These are phyloP conservation scores for Orchesella cincta DNA, from an alignment of 1,140 invertebrate species.

Conservation along the genomic window DNA sequence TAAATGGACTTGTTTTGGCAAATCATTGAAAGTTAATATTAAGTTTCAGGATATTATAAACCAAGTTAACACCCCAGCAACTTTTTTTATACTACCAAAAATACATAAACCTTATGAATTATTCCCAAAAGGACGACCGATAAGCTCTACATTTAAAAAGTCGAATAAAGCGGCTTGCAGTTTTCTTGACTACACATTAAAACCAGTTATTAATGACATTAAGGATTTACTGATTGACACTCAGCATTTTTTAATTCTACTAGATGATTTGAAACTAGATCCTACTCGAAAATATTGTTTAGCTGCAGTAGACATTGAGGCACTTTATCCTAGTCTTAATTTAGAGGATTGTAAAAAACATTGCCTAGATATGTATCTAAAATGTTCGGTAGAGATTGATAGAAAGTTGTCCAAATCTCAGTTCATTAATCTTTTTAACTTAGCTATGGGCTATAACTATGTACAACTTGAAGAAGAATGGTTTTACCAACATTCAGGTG, in stretches of 20 bases:
- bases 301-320: slow-evolving; percentile 1
- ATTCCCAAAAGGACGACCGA: slow-evolving; percentile 16
- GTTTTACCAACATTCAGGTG: not conserved
- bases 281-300: not conserved
- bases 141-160: not conserved
- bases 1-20: not conserved
- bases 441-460: slow-evolving; percentile 18
- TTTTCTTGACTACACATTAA: not conserved
- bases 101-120: slow-evolving; percentile 14
- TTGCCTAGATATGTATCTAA: not conserved
- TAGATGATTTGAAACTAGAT: not conserved
- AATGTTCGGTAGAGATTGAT: not conserved
- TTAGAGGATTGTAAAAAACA: slow-evolving; percentile 16
- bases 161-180: not conserved
- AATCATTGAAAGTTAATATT: not conserved
- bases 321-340: not conserved
- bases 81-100: slow-evolving; percentile 23
- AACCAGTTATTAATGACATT: not conserved
- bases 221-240: slow-evolving; percentile 20
- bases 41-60: not conserved
- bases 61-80: not conserved
- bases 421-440: not conserved
- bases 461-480: not conserved
- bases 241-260: not conserved
- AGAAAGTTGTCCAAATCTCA: not conserved